Evolutionary conservation across 2,888 invertebrate species (phyloP), one percentile per base, ranked within the genome.

Genomic region (Lasius fuliginosus): DNA sequence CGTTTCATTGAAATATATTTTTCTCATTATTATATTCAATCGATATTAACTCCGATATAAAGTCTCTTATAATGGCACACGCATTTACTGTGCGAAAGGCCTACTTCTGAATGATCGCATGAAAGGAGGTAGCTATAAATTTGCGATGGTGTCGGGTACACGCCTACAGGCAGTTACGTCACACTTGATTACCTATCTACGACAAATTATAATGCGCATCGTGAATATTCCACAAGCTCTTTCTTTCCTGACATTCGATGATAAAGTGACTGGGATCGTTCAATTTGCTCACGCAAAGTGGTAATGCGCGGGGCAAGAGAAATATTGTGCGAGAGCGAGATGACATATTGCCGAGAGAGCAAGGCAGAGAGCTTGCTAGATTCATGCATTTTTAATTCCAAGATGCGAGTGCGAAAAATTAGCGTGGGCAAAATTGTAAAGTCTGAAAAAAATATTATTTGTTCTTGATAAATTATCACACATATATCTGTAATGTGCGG

Each of bases 221-320:
- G 84, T 88, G 88, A 86, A 88, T 88, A 88, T 88, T 83, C 84
- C 79, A 76, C 68, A 73, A 88, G 86, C 71, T 73, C 58, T 79
- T 76, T 86, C 85, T 88, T 86, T 56, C 46, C 42, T 73, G 86
- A 88, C 86, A 81, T 76, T 60, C 68, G 65, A 84, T 81, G 81
- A 88, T 88, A 60, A 84, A 76, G 75, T 75, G 79, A 65, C 65
- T 18, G 33, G 56, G 27, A 23, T 46, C 53, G 40, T 73, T 76
- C 76, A 85, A 84, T 85, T 81, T 76, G 58, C 71, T 56, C 75
- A 56, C 79, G 53, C 46, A 58, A 67, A 27, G 33, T 46, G 36
- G 27, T 33, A 60, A 46, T 77, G n/a, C n/a, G n/a, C 27, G 46
- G n/a, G 3, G n/a, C 27, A 56, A 62, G 36, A 62, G 62, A 79